Evolutionary conservation across 2,113 vertebrate species (phyloP).

Genomic region (Aspidoscelis tigris): DNA sequence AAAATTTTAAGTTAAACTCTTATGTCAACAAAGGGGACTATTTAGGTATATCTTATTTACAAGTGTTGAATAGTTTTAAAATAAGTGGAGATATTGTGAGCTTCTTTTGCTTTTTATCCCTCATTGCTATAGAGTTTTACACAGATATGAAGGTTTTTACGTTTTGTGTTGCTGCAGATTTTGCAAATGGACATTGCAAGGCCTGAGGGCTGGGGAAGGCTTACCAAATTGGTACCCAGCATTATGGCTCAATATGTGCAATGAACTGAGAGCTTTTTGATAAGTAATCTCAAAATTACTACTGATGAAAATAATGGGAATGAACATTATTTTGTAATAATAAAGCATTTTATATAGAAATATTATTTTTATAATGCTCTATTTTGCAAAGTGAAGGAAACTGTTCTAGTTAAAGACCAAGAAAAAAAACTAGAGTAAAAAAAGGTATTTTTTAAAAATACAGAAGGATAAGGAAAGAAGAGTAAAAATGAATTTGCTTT

Average conservation of each 20-base stretch:
- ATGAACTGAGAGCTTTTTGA: slow-evolving; percentile 34
- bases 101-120: not conserved
- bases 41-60: not conserved
- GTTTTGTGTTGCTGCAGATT: slow-evolving; percentile 20
- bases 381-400: slow-evolving; percentile 40
- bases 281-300: slow-evolving; percentile 24
- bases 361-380: not conserved
- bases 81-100: not conserved
- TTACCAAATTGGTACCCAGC: slow-evolving; percentile 36
- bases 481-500: slow-evolving; percentile 11
- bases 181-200: slow-evolving; percentile 44
- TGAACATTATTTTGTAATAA: not conserved
- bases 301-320: slow-evolving; percentile 11
- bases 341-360: not conserved
- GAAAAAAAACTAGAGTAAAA: accelerated
- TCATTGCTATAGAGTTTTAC: not conserved
- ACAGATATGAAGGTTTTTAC: not conserved
- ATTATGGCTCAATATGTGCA: slow-evolving; percentile 26
- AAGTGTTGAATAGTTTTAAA: accelerated
- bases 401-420: slow-evolving; percentile 8
- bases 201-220: slow-evolving; percentile 39
- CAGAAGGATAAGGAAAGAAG: not conserved
- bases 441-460: not conserved
- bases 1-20: not conserved
- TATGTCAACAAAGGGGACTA: not conserved